Evolutionary conservation across 2,888 invertebrate genomes (phyloP).

Genomic region (Atrina japonica): DNA sequence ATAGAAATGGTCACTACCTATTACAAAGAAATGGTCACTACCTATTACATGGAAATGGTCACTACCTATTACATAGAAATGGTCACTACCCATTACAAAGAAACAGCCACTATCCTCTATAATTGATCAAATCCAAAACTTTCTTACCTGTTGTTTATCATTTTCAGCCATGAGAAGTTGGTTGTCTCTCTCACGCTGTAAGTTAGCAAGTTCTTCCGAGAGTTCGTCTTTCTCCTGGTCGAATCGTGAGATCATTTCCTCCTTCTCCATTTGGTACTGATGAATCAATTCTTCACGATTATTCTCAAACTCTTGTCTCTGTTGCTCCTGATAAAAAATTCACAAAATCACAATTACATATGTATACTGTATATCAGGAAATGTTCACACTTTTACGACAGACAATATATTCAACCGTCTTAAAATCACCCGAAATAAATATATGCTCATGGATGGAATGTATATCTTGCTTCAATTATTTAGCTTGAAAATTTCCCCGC

Average conservation of each 20-base stretch:
- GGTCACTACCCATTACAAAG: too few species aligned
- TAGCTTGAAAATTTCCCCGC: too few species aligned
- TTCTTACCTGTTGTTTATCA: conserved; percentile 94
- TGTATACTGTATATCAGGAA: background rate
- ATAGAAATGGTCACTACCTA: too few species aligned
- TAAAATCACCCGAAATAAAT: background rate
- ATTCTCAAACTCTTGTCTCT: conserved; percentile 76
- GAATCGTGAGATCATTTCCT: conserved; percentile 82
- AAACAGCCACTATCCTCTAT: too few species aligned
- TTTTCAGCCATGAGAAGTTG: conserved; percentile 94
- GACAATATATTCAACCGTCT: background rate
- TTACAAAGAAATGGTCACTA: too few species aligned
- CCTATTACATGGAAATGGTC: too few species aligned
- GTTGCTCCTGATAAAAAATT: conserved; percentile 68
- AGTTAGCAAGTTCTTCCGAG: conserved; percentile 89
- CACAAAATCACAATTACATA: background rate
- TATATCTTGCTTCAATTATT: too few species aligned
- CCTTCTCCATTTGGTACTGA: conserved; percentile 74
- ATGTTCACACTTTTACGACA: too few species aligned
- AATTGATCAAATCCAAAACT: too few species aligned
- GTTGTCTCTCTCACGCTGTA: conserved; percentile 96
- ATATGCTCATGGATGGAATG: too few species aligned
- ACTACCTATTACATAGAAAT: too few species aligned
- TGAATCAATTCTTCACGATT: conserved; percentile 77
- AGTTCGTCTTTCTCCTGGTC: conserved; percentile 90